Conservation (phyloP, 2,888 invertebrate genomes). For the Conomelus anceps region DNA sequence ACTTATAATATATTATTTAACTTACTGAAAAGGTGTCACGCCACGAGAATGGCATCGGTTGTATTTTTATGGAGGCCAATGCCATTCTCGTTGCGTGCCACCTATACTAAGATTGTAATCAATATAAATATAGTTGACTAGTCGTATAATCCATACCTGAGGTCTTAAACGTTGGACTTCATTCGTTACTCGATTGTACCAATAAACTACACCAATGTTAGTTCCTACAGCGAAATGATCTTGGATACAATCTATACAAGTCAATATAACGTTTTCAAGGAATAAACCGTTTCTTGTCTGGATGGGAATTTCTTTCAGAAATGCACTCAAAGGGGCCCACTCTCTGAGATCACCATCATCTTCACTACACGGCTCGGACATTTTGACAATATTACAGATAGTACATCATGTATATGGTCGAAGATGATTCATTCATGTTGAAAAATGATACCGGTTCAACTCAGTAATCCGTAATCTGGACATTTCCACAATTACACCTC, state of each 20-base stretch:
- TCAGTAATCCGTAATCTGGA: not conserved
- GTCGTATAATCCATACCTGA: conserved; percentile 54
- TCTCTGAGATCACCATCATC: conserved; percentile 50
- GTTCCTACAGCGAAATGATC: conserved; percentile 81
- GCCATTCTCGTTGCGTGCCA: no score
- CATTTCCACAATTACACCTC: not conserved
- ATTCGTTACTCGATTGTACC: conserved; percentile 73
- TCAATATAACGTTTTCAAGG: conserved; percentile 64
- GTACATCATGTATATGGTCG: not conserved
- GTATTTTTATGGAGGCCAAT: no score
- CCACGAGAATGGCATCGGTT: no score
- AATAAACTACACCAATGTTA: conserved; percentile 77
- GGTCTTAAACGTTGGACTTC: conserved; percentile 70
- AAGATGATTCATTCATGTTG: not conserved
- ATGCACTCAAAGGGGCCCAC: conserved; percentile 71
- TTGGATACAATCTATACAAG: conserved; percentile 73
- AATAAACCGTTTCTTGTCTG: conserved; percentile 68
- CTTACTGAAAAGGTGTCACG: no score
- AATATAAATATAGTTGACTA: not conserved
- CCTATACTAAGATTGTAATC: no score
- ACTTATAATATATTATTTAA: no score
- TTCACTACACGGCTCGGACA: conserved; percentile 32
- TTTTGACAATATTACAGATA: conserved; percentile 18
- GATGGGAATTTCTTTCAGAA: conserved; percentile 68
- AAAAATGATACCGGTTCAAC: not conserved